Base-by-base conservation (phyloP, 2,113 vertebrate species). In the Hyperoodon ampullatus region DNA sequence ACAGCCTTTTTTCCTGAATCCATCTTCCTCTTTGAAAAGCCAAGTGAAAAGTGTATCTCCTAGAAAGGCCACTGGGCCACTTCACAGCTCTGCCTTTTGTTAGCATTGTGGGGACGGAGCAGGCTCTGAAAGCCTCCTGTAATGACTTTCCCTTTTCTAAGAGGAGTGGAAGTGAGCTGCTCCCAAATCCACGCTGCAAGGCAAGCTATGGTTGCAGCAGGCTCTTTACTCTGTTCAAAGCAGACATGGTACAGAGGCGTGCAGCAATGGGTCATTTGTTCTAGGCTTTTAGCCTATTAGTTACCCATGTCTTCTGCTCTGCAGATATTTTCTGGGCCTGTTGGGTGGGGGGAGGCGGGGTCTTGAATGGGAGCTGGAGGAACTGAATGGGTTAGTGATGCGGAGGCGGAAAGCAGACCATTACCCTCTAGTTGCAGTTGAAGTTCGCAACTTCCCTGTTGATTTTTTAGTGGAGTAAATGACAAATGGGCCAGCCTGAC, bases 351-450 rank as follows among this genome's bases (percentile, higher is more conserved):
- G 85, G 86, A 81, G 96, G 63, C 74, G 21, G n/a, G 53, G 35
- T 95, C 97, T 95, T 92, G 88, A 97, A 63, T 71, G 82, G 77
- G 95, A 92, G 55, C 66, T 21, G 19, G 68, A 86, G 93, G 84
- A 94, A 96, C 87, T 95, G 77, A 80, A 53, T 83, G 85, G 65
- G 42, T 94, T 94, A 87, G 89, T 58, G 90, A 94, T 89, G 93
- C 91, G 83, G 86, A 71, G 83, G 82, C 93, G 86, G 86, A 96
- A 97, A 93, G 96, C 93, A 95, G 94, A 94, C 97, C 95, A 11
- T 96, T 98, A 97, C 98, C 97, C 97, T 98, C 97, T 98, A 95
- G 96, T 98, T 98, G 97, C 95, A 89, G 96, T 42, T 93, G 83
- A 63, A 83, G 91, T 97, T 97, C 92, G 53, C 75, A 89, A 71